Percentiles rank a stretch among this genome's conserved stretches.
phyloP scores from a whole-genome alignment of 2,888 invertebrate genomes.

The Andricus quercusramuli region DNA sequence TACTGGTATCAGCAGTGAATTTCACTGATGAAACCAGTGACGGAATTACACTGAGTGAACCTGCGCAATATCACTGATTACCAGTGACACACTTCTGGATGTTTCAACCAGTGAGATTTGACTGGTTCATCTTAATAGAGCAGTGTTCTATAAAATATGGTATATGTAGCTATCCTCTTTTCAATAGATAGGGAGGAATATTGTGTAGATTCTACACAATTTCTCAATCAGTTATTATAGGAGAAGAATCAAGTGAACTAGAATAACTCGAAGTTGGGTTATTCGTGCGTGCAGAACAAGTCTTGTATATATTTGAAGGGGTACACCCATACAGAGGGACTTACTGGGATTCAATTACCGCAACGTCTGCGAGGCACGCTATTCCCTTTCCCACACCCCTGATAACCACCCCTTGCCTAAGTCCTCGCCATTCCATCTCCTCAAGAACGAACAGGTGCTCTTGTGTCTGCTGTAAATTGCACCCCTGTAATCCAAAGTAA shows the following conservation, averaged over 20 bases:
- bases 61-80: too few relatives aligned
- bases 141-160: too few relatives aligned
- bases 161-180: not conserved
- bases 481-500: conserved; percentile 77
- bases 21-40: too few relatives aligned
- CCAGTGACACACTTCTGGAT: too few relatives aligned
- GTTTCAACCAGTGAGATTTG: too few relatives aligned
- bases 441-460: conserved; percentile 76
- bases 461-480: conserved; percentile 77
- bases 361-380: conserved; percentile 77
- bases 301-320: conserved; percentile 65
- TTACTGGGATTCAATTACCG: conserved; percentile 78
- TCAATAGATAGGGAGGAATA: not conserved
- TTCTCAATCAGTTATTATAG: not conserved
- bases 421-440: conserved; percentile 69
- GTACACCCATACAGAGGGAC: conserved; percentile 67
- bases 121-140: too few relatives aligned
- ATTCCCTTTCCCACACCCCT: conserved; percentile 71
- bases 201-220: too few relatives aligned
- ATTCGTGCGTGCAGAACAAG: conserved; percentile 57
- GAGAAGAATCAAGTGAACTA: conserved; percentile 22
- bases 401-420: conserved; percentile 57
- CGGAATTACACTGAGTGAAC: too few relatives aligned
- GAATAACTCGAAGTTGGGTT: conserved; percentile 43
- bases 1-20: too few relatives aligned